Base-by-base conservation (phyloP, 1,140 invertebrate genomes). In the Brachionus paranguensis region DNA sequence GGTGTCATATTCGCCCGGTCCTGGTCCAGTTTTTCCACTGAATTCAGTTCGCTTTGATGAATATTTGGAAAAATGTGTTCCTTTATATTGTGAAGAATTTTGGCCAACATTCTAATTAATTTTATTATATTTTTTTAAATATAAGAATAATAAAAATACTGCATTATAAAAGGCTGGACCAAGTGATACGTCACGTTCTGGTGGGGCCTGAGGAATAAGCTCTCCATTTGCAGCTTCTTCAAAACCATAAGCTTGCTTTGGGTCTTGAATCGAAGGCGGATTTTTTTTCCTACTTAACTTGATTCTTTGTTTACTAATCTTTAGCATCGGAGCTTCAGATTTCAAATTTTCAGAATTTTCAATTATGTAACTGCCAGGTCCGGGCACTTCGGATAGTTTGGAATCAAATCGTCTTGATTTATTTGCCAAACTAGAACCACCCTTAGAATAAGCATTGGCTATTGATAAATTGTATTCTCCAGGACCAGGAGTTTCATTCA, bases 201-300 rank as follows among this genome's bases (percentile, higher is more conserved):
- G 89, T 17, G 88, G 85, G 10, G 88, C 86, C 76, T 90, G 89
- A 85, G 87, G 88, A 83, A 88, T 87, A 3, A 90, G 83, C 4
- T 86, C 87, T 5, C 89, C 89, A 86, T 89, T 88, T 29, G 88
- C 87, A 86, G 88, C 87, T 84, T 90, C 89, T 85, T 90, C 89
- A 86, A 88, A 90, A 3, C 89, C 89, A 85, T 88, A 90, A 7
- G 89, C 87, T 85, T 88, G 86, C 33, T 88, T 88, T 27, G 88
- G 87, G 68, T 86, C 86, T 10, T 89, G 89, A 64, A 90, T 90
- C 64, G 89, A 89, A 8, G 89, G 89, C 1, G 89, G 89, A 60
- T 88, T 88, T 84, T 88, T 86, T 85, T 89, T 89, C 10, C 88
- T 86, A 76, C 88, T 86, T 65, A 88, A 88, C 83, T 88, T 88